phyloP scores from a whole-genome alignment of 1,140 invertebrate genomes.

The Dreissena rostriformis region DNA sequence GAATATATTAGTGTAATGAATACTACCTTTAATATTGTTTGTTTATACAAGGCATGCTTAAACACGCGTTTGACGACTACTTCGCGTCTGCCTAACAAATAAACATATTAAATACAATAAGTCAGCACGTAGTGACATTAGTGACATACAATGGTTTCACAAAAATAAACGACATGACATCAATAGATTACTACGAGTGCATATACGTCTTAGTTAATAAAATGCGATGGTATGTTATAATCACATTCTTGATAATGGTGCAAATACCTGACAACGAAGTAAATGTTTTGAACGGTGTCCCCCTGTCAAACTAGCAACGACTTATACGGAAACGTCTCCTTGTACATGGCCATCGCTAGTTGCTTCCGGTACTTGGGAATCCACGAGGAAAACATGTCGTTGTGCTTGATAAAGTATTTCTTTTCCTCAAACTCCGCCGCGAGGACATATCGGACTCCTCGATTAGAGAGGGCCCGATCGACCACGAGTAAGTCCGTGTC shows the following conservation, averaged over 20 bases:
- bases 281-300: conserved; percentile 73
- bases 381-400: conserved; percentile 76
- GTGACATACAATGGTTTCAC: background rate
- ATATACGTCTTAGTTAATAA: background rate
- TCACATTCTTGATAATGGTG: background rate
- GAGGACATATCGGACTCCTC: conserved; percentile 78
- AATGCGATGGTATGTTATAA: background rate
- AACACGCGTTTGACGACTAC: no score
- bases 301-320: conserved; percentile 75
- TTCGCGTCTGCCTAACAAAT: background rate
- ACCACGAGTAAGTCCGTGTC: conserved; percentile 76
- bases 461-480: conserved; percentile 77
- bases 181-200: background rate
- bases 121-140: background rate
- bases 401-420: conserved; percentile 73
- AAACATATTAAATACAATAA: background rate
- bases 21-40: no score
- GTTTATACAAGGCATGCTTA: no score
- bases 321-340: conserved; percentile 75
- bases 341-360: conserved; percentile 79
- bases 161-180: background rate
- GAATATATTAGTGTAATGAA: no score
- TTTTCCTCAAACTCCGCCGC: conserved; percentile 79
- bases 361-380: conserved; percentile 79
- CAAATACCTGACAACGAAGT: conserved; percentile 79